Conservation (phyloP, 1,140 invertebrate genomes). For the Drosophila bocki region DNA sequence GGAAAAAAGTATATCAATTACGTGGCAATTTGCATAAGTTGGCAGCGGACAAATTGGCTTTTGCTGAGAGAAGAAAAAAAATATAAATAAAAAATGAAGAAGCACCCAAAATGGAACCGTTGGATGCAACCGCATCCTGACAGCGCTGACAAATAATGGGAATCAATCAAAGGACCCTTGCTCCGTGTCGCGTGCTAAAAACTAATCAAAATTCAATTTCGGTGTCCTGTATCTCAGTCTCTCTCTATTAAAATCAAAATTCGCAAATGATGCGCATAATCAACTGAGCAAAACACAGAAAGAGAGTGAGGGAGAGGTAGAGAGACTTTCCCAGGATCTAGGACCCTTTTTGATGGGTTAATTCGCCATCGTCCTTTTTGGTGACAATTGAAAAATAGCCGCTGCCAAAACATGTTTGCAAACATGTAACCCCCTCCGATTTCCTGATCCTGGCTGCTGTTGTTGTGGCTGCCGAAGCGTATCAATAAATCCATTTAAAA, state of each 20-base stretch:
- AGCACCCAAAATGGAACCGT: neutral
- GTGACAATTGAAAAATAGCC: constrained; percentile 83
- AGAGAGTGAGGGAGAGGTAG: neutral
- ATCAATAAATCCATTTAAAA: constrained; percentile 84
- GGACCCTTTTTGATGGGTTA: constrained; percentile 50
- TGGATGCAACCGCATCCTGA: constrained; percentile 35
- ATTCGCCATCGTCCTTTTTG: constrained; percentile 42
- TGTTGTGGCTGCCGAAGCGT: constrained; percentile 66
- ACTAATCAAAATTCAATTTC: constrained; percentile 82
- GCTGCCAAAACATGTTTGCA: constrained; percentile 77
- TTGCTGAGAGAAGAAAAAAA: neutral
- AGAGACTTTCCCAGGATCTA: constrained; percentile 63
- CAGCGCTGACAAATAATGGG: constrained; percentile 72
- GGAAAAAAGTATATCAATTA: constrained; percentile 49
- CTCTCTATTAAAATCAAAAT: constrained; percentile 79
- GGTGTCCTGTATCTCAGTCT: constrained; percentile 16
- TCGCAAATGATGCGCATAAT: constrained; percentile 84
- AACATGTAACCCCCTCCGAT: constrained; percentile 64
- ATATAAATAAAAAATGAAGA: constrained; percentile 12
- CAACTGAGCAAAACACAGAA: constrained; percentile 40
- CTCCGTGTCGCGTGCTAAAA: constrained; percentile 45
- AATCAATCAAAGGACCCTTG: constrained; percentile 70
- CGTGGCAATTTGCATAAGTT: constrained; percentile 59
- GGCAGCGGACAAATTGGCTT: constrained; percentile 38
- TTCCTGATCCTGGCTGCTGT: constrained; percentile 8